Conservation (phyloP, 2,113 vertebrate genomes). For the Leucoraja erinaceus region DNA sequence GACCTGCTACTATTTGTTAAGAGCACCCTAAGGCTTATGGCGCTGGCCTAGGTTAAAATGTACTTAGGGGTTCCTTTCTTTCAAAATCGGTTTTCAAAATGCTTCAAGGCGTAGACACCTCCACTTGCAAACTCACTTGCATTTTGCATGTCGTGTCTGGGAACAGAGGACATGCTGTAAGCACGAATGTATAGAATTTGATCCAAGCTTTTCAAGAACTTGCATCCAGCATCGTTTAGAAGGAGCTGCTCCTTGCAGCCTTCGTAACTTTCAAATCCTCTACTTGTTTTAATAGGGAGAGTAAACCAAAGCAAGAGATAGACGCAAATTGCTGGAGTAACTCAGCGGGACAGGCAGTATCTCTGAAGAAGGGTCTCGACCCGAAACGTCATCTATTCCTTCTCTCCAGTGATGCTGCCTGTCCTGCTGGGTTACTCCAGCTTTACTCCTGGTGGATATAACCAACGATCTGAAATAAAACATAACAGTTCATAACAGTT, state of each 20-base stretch:
- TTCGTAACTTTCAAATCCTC: background rate
- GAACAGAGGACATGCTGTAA: background rate
- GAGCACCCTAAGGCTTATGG: background rate
- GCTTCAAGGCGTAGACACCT: background rate
- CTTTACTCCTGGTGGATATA: background rate
- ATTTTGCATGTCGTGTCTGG: background rate
- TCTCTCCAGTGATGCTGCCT: too few species aligned
- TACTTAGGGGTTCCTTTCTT: background rate
- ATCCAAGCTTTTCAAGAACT: background rate
- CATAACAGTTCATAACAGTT: too few species aligned
- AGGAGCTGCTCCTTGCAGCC: background rate
- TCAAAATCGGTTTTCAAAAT: background rate
- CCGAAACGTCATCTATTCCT: too few species aligned
- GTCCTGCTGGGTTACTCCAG: too few species aligned
- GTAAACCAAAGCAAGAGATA: background rate
- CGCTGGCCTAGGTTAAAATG: background rate
- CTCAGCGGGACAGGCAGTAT: too few species aligned
- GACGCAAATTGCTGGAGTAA: too few species aligned
- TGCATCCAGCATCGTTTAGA: background rate
- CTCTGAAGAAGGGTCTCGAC: too few species aligned
- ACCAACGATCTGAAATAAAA: background rate
- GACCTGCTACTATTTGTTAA: background rate
- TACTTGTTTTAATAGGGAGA: background rate
- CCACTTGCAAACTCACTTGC: background rate
- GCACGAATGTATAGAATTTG: background rate